phyloP scores from a whole-genome alignment of 2,113 vertebrate species.

The Solea senegalensis region DNA sequence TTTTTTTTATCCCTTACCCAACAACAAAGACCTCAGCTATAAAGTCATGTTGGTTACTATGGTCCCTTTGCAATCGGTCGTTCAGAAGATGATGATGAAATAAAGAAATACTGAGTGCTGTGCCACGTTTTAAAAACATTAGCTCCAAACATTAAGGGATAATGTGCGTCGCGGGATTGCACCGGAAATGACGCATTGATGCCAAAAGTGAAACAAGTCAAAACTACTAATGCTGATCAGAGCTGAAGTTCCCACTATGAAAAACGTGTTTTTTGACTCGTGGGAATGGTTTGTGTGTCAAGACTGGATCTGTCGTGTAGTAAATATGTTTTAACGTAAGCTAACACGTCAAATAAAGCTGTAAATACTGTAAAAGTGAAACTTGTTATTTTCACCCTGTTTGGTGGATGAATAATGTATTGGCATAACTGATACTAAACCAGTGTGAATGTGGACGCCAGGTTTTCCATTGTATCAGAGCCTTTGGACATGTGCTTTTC shows the following conservation, averaged over 20 bases:
- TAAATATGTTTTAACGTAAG: background rate
- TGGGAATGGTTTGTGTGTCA: conserved; percentile 14
- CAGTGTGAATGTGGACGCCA: conserved; percentile 8
- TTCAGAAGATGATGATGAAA: too few relatives aligned
- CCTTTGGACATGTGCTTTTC: conserved; percentile 50
- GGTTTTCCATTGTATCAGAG: conserved; percentile 34
- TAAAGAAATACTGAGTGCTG: too few relatives aligned
- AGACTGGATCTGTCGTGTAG: background rate
- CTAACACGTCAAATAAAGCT: background rate
- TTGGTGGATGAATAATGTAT: conserved; percentile 6
- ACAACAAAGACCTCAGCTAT: background rate
- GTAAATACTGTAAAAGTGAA: background rate
- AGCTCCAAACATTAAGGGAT: too few relatives aligned
- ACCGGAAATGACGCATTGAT: too few relatives aligned
- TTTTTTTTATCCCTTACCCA: background rate
- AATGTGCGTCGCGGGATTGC: too few relatives aligned
- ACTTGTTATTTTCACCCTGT: background rate
- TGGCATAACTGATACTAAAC: conserved; percentile 20
- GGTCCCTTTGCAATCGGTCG: too few relatives aligned
- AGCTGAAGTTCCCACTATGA: too few relatives aligned
- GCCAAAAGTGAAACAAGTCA: too few relatives aligned
- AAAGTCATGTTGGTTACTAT: background rate
- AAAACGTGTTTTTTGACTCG: too few relatives aligned
- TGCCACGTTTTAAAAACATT: too few relatives aligned
- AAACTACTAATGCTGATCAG: too few relatives aligned